Base-by-base conservation (phyloP, 2,888 invertebrate species). In the Sicus ferrugineus region DNA sequence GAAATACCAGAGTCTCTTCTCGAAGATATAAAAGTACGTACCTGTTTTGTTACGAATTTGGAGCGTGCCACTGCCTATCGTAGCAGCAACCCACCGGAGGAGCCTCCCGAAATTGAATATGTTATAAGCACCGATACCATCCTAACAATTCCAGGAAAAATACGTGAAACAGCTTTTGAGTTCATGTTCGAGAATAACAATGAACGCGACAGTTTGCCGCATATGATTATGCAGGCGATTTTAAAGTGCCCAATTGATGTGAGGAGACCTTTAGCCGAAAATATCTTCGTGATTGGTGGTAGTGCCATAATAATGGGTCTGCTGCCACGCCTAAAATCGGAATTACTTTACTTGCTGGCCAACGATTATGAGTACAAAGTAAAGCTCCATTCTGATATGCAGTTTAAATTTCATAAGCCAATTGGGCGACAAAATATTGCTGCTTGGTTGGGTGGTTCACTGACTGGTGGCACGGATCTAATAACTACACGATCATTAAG, bases 221-320 rank as follows among this genome's bases (percentile, higher is more conserved):
- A 95, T 74, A 90, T 96, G 85, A 90, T 98, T 76, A 86, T 98
- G 70, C 93, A 96, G 84, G 89, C 94, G 65, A 90, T 97, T 70
- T 79, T 92, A 56, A 89, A 89, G 89, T 93, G 95, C 76, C 93
- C 96, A 0, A 87, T 95, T 28, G 97, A 98, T 87, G 89, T 91
- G 72, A 89, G 97, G 16, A 88, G 89, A 67, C 87, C 88, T 62
- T 87, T 98, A 50, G 92, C 95, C 0, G 92, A 91, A 82, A 96
- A 94, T 85, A 89, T 98, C 75, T 87, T 98, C 68, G 86, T 98
- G 23, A 90, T 93, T 68, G 98, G 98, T 42, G 98, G 98, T 14
- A 92, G 93, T 2, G 88, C 92, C 0, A 92, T 93, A 89, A 86
- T 93, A 74, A 91, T 92, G 67, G 98, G 98, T 0, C 91, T 98